These are phyloP conservation scores for Cliona cf. orientalis DNA, from an alignment of 37 sponge, comb jelly and placozoan species.

Conservation along the genomic window DNA sequence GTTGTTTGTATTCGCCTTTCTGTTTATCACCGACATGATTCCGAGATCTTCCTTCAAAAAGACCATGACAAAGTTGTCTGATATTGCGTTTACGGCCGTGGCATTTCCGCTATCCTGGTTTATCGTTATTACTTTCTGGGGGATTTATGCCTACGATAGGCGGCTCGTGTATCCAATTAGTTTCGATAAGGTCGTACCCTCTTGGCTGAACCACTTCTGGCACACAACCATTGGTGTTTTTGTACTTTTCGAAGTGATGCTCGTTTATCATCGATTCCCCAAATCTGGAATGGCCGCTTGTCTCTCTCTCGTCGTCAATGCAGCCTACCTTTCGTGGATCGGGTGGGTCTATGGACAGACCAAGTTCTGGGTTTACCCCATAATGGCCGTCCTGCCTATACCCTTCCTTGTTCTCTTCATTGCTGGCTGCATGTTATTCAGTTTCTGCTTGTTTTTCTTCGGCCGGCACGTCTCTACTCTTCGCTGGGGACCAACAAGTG, in stretches of 20 bases:
- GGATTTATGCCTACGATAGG: slow-evolving; percentile 60
- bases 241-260: slow-evolving; percentile 62
- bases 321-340: slow-evolving; percentile 56
- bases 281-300: slow-evolving; percentile 21
- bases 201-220: slow-evolving; percentile 68
- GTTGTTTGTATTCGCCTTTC: slow-evolving; percentile 59
- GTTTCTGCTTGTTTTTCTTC: slow-evolving; percentile 25
- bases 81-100: slow-evolving; percentile 48
- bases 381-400: slow-evolving; percentile 39
- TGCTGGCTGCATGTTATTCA: slow-evolving; percentile 28
- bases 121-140: slow-evolving; percentile 71
- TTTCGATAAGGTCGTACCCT: slow-evolving; percentile 62
- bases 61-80: slow-evolving; percentile 17
- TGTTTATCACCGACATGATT: slow-evolving; percentile 67
- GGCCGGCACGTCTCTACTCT: slow-evolving; percentile 34
- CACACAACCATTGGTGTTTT: slow-evolving; percentile 59
- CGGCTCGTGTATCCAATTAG: slow-evolving; percentile 59
- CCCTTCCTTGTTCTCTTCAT: slow-evolving; percentile 50
- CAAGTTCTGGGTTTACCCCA: slow-evolving; percentile 61
- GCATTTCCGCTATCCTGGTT: slow-evolving; percentile 58
- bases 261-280: slow-evolving; percentile 66
- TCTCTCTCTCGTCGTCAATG: slow-evolving; percentile 5
- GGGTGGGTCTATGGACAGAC: slow-evolving; percentile 11
- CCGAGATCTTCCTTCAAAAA: slow-evolving; percentile 31
- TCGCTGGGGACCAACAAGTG: too few relatives aligned